Evolutionary conservation across 2,113 vertebrate species (phyloP).

Genomic region (Corvus hawaiiensis): DNA sequence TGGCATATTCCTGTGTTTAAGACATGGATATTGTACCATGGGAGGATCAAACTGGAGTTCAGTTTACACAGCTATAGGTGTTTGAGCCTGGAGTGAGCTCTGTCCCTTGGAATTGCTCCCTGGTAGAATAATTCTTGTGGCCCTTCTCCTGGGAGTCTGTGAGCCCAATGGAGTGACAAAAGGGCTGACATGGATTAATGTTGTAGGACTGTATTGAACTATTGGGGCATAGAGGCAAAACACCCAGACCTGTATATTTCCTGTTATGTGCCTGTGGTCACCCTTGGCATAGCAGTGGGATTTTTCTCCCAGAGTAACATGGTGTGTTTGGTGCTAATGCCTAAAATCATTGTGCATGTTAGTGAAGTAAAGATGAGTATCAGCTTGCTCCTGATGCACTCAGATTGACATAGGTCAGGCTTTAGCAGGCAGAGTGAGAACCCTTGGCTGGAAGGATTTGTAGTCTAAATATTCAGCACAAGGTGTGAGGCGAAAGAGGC

Average conservation of each 20-base stretch:
- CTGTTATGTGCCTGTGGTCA: background rate
- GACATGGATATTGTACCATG: background rate
- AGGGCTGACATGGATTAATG: background rate
- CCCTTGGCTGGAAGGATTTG: background rate
- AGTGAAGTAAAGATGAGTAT: background rate
- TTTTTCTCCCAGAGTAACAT: background rate
- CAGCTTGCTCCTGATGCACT: background rate
- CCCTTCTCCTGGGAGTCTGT: background rate
- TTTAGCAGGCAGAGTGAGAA: background rate
- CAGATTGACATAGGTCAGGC: accelerated
- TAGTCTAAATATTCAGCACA: background rate
- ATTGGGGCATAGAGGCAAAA: background rate
- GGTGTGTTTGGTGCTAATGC: background rate
- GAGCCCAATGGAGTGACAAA: background rate
- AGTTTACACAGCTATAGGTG: background rate
- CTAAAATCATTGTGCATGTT: background rate
- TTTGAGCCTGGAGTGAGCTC: background rate
- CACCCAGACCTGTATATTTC: background rate
- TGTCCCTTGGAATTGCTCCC: background rate
- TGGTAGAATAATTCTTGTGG: background rate
- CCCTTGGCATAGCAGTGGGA: background rate
- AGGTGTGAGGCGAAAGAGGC: background rate
- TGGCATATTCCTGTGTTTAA: background rate
- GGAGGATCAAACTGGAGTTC: background rate
- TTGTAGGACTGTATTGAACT: background rate